A percentile compares a stretch with the other conserved stretches of the same genome.
Evolutionary conservation across 2,113 vertebrate species (phyloP).

Genomic region (Mystacornis crossleyi): DNA sequence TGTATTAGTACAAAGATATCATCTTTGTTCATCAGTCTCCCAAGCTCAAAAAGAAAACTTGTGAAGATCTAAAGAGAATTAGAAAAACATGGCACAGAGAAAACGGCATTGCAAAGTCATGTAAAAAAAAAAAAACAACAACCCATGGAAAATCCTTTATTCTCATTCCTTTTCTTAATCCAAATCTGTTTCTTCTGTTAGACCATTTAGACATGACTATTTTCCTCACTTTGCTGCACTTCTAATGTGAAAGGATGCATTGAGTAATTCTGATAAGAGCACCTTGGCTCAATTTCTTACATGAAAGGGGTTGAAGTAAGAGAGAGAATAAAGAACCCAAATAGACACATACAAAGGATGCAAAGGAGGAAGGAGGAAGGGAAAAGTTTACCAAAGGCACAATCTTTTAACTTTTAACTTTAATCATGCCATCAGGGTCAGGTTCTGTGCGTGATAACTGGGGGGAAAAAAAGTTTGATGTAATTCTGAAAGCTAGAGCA

Average conservation of each 20-base stretch:
- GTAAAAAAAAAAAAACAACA: too few species aligned
- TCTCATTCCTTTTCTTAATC: background rate
- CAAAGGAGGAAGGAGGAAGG: background rate
- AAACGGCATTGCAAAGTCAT: background rate
- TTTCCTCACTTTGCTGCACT: background rate
- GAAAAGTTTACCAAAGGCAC: background rate
- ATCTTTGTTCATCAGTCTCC: background rate
- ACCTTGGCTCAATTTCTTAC: background rate
- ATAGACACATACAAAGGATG: background rate
- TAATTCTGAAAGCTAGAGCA: background rate
- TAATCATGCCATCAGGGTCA: background rate
- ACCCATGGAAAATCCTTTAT: background rate
- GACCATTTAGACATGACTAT: background rate
- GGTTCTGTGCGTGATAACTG: background rate
- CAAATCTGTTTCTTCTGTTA: background rate
- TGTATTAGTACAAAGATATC: background rate
- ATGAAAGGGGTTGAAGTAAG: background rate
- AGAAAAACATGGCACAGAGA: background rate
- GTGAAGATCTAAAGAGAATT: background rate
- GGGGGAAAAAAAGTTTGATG: background rate
- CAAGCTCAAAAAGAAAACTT: background rate
- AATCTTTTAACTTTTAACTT: background rate
- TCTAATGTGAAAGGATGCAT: background rate
- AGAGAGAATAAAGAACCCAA: background rate
- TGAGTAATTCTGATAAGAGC: background rate